Conservation (phyloP, 1,140 invertebrate species). For the Bombus waltoni region DNA sequence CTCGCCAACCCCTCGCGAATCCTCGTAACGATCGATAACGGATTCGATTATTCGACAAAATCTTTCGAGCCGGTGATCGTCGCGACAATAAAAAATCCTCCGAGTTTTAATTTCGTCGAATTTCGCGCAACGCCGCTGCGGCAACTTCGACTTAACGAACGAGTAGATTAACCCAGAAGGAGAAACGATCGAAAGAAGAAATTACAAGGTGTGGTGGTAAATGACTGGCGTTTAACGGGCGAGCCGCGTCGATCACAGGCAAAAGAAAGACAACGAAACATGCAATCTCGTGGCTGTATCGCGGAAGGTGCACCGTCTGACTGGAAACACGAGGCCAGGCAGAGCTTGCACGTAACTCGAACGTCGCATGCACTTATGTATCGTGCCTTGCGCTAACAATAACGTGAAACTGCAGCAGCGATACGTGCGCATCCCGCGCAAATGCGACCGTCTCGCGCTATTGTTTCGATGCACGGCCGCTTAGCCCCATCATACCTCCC, state of each 20-base stretch:
- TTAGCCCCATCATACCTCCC: conserved; percentile 14
- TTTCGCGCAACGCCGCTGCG: too few relatives aligned
- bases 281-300: conserved; percentile 29
- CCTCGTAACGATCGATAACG: too few relatives aligned
- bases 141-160: too few relatives aligned
- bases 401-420: conserved; percentile 24
- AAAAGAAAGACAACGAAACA: neutral
- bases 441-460: conserved; percentile 12
- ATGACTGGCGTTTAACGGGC: neutral
- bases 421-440: neutral
- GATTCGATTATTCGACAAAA: too few relatives aligned
- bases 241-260: neutral
- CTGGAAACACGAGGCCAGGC: conserved; percentile 52
- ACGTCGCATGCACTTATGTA: conserved; percentile 45
- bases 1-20: too few relatives aligned
- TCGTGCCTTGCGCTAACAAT: conserved; percentile 59
- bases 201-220: neutral
- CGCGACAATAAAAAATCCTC: too few relatives aligned
- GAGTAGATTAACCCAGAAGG: too few relatives aligned
- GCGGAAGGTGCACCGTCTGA: conserved; percentile 57
- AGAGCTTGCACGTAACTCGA: conserved; percentile 36
- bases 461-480: conserved; percentile 16
- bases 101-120: too few relatives aligned
- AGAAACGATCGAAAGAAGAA: neutral
- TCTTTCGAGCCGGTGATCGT: too few relatives aligned